Evolutionary conservation across 2,797 vertebrate species (phyloP).

Genomic region (Clarias laeviceps): DNA sequence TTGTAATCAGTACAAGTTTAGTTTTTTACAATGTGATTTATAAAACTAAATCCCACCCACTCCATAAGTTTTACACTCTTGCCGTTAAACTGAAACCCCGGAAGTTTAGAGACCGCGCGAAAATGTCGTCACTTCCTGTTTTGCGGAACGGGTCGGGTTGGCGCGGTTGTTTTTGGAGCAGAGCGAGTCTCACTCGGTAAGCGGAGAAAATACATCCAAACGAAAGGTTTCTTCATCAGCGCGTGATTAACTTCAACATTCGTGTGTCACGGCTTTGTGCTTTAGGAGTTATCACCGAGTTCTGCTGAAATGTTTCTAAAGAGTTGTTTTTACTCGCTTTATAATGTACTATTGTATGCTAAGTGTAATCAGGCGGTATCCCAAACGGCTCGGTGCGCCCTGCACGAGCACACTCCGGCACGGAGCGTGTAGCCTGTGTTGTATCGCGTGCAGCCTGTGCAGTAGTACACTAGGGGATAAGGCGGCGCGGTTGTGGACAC

Average conservation of each 20-base stretch:
- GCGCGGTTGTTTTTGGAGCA: slow-evolving; percentile 67
- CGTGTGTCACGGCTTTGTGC: neutral
- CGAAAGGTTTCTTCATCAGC: neutral
- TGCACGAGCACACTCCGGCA: neutral
- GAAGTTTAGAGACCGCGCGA: slow-evolving; percentile 73
- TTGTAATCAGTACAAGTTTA: neutral
- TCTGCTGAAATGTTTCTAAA: neutral
- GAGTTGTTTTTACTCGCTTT: neutral
- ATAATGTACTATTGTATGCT: neutral
- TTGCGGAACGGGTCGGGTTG: slow-evolving; percentile 62
- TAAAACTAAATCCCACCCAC: neutral
- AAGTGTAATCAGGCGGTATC: neutral
- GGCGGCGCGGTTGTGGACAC: neutral
- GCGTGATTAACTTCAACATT: too few relatives aligned
- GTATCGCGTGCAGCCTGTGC: neutral
- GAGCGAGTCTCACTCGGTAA: slow-evolving; percentile 8
- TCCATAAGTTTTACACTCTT: neutral
- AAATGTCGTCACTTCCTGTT: slow-evolving; percentile 79
- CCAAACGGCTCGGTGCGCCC: neutral
- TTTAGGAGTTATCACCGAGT: neutral
- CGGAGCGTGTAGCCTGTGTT: too few relatives aligned
- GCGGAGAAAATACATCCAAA: neutral
- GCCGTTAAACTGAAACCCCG: neutral
- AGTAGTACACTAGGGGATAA: neutral
- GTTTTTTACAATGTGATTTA: neutral